Percentiles rank a stretch among this genome's conserved stretches.
Conservation (phyloP, 2,113 vertebrate genomes). For the Pangasianodon gigas region DNA sequence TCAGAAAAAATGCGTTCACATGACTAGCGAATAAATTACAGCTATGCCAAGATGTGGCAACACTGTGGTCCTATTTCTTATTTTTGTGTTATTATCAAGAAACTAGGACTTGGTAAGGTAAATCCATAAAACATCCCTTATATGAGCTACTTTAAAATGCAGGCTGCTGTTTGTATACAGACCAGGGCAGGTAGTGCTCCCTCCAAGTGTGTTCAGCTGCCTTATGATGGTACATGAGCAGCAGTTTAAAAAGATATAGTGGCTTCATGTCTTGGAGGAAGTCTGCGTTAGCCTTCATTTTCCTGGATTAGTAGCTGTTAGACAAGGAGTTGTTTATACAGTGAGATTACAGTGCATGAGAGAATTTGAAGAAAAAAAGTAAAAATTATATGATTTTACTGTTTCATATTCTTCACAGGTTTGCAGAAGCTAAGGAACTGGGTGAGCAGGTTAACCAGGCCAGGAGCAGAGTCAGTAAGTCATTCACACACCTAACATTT, state of each 20-base stretch:
- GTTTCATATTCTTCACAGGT: constrained; percentile 70
- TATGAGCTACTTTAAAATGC: background rate
- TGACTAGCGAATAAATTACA: background rate
- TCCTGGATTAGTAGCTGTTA: background rate
- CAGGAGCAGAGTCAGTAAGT: constrained; percentile 89
- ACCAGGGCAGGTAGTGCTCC: background rate
- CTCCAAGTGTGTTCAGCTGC: background rate
- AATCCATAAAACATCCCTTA: background rate
- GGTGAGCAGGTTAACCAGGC: constrained; percentile 80
- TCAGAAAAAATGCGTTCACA: too few species aligned
- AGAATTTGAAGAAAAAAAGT: background rate
- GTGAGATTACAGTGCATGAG: background rate
- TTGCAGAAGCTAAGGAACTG: constrained; percentile 83
- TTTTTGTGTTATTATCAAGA: background rate
- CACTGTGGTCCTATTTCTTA: too few species aligned
- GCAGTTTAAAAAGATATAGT: background rate
- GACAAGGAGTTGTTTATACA: background rate
- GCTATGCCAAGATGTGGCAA: background rate
- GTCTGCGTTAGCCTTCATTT: background rate
- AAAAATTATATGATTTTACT: background rate
- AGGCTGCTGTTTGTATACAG: background rate
- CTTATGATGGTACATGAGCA: background rate
- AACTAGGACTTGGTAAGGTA: background rate
- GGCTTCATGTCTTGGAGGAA: background rate
- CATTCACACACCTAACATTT: constrained; percentile 2